These are phyloP conservation scores for Epinephelus cyanopodus DNA, from an alignment of 2,113 vertebrate species.

Conservation along the genomic window DNA sequence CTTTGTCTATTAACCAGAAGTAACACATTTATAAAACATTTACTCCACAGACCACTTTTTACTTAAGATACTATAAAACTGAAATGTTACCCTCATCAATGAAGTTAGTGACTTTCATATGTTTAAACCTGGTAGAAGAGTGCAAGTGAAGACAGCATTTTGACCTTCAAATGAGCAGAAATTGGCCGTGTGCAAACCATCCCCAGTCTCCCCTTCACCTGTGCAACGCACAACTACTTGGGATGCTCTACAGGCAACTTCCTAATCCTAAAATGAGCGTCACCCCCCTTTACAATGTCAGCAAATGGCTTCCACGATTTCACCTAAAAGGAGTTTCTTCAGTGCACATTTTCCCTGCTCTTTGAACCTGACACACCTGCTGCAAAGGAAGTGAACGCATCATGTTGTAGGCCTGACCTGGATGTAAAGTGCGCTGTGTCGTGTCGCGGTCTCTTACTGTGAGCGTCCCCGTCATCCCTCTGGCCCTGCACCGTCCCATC, in stretches of 20 bases:
- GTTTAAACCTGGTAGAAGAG: no score
- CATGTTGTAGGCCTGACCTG: constrained; percentile 34
- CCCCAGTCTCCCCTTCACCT: neutral
- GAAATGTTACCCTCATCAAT: no score
- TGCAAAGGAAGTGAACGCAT: constrained; percentile 30
- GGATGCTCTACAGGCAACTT: no score
- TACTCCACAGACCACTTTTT: no score
- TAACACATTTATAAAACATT: no score
- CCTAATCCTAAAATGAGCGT: neutral
- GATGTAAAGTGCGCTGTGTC: constrained; percentile 8
- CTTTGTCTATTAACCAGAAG: no score
- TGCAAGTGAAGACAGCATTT: no score
- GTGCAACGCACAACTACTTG: neutral
- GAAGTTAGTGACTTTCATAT: no score
- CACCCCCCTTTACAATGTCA: neutral
- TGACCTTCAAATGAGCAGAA: no score
- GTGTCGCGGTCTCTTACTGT: constrained; percentile 87
- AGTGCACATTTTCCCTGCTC: neutral
- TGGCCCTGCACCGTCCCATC: constrained; percentile 91
- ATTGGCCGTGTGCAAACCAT: no score
- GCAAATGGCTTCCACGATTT: neutral
- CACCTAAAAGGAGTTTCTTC: neutral
- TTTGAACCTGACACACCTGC: constrained; percentile 20
- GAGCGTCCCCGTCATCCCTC: constrained; percentile 86
- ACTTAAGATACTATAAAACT: no score